Evolutionary conservation across 2,113 vertebrate species (phyloP).

Genomic region (Barnardius zonarius): DNA sequence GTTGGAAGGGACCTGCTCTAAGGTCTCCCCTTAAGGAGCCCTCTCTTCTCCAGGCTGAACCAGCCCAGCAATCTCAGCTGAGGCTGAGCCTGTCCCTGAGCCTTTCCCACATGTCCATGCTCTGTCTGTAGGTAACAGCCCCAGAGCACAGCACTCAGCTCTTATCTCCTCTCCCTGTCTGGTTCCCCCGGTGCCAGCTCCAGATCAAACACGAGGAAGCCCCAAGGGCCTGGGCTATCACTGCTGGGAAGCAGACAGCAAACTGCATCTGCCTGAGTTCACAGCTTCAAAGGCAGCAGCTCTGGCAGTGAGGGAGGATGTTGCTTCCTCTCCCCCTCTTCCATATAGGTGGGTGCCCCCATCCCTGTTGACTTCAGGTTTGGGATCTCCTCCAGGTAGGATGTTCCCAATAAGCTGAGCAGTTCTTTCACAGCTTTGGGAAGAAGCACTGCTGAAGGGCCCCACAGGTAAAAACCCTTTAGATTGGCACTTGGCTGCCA

Average conservation of each 20-base stretch:
- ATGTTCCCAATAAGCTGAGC: background rate
- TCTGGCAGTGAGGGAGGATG: background rate
- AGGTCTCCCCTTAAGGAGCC: background rate
- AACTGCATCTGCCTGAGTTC: fast-evolving
- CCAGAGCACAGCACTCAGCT: fast-evolving
- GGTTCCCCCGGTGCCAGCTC: background rate
- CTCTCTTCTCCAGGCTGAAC: background rate
- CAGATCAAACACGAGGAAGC: background rate
- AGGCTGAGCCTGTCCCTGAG: background rate
- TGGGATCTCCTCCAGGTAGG: background rate
- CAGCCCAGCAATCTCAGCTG: background rate
- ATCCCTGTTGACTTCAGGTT: background rate
- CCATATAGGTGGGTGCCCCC: background rate
- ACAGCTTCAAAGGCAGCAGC: background rate
- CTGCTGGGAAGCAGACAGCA: background rate
- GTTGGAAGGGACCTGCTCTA: background rate
- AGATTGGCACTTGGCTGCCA: background rate
- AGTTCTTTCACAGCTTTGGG: background rate
- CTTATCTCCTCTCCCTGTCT: background rate
- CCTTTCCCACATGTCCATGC: fast-evolving
- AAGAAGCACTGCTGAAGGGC: background rate
- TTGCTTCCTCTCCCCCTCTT: background rate
- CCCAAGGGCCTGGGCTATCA: fast-evolving
- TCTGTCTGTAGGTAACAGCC: background rate
- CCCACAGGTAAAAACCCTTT: background rate